Evolutionary conservation across 2,888 invertebrate genomes (phyloP), one percentile per base, ranked within the genome.

Genomic region (Mylabris sibirica): DNA sequence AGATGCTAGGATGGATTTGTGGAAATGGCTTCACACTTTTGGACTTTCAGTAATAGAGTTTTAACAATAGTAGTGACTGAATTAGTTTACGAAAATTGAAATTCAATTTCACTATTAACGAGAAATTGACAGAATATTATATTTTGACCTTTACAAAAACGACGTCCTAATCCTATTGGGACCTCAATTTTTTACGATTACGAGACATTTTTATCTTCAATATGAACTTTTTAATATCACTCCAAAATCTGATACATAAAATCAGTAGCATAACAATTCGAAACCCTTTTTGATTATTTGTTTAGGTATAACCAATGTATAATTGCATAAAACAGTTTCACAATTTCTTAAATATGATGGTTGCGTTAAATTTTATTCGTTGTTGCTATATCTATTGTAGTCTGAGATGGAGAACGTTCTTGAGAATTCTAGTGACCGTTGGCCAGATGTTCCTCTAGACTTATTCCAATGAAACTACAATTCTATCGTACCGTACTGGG

Each of bases 1-100:
- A 63, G 68, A 63, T 61, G 65, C 66, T 20, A 44, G 41, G 17
- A 34, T 38, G 59, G 41, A 60, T 64, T 53, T 22, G 26, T 34
- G 53, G 38, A 49, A 30, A 60, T 26, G 63, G 68, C 49, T 68
- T 65, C 63, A 63, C 68, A 65, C 68, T 65, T 60, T 26, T 41
- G 49, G 49, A 49, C 49, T 49, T 49, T 6, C 6, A 20, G 20
- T 49, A 30, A 30, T 30, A 9, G 49, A 9, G 20, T 49, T 20
- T 49, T 20, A 9, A 17, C 20, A 12, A 22, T 49, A 49, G n/a
- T 44, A 44, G 3, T 14, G 12, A 14, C 41, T 6, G 3, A 44
- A 44, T 44, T 44, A 44, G 41, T 8, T 44, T 44, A 44, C 41
- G n/a, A 11, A 44, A 49, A 9, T 49, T 9, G 20, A 53, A 24